Evolutionary conservation across 2,113 vertebrate genomes (phyloP).

Genomic region (Sclerurus mexicanus): DNA sequence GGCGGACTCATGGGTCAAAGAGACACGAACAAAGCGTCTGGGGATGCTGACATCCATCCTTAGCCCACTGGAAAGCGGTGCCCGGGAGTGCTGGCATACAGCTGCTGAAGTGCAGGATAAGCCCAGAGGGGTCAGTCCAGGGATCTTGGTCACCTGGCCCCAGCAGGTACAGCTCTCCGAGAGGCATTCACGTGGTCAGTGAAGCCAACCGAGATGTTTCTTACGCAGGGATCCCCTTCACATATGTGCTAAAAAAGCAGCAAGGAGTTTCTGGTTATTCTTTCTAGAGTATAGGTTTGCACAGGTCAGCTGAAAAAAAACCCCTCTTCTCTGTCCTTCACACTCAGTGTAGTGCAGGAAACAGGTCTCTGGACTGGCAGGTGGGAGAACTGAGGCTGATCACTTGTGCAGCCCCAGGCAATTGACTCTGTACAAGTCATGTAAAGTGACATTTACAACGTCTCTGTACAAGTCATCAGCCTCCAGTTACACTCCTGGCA

Average conservation of each 20-base stretch:
- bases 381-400: neutral
- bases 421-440: neutral
- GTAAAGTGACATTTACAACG: neutral
- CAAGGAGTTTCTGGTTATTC: neutral
- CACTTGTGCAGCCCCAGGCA: neutral
- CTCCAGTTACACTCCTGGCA: neutral
- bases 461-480: neutral
- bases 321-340: neutral
- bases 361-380: neutral
- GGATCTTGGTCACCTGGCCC: neutral
- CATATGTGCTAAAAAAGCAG: fast-evolving
- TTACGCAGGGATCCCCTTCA: fast-evolving
- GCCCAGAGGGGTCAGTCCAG: neutral
- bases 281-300: neutral
- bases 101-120: neutral
- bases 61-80: fast-evolving
- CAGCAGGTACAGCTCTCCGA: too few relatives aligned
- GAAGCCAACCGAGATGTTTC: neutral
- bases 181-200: neutral
- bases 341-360: neutral
- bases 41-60: neutral
- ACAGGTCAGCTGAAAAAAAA: neutral
- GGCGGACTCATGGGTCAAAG: neutral
- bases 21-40: neutral
- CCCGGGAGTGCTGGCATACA: fast-evolving